Evolutionary conservation across 2,888 invertebrate genomes (phyloP), one percentile per base, ranked within the genome.

Genomic region (Brenthis ino): DNA sequence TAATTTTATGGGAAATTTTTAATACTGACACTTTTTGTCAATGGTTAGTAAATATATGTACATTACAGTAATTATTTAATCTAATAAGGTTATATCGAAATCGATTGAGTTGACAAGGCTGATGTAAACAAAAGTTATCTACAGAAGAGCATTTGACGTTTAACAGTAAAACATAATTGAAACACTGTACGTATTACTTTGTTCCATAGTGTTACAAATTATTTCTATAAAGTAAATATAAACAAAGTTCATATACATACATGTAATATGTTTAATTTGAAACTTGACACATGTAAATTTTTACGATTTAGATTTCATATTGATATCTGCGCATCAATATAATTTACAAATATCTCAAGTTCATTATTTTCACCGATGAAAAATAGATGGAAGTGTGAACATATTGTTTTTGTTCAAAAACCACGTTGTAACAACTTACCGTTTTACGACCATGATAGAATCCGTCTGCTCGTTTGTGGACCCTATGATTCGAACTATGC

Each of bases 361-460:
- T 53, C 37, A 63, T 20, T 51, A 63, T 54, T 63, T 63, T 53
- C 0, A 54, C 12, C 20, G 37, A 20, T 50, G 56, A 48, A 37
- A 51, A 61, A 67, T 3, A 13, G 43, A 28, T 60, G n/a, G 51
- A 63, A 13, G 24, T 50, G 24, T 50, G 64, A 72, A 68, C 68
- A 63, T 66, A 64, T 54, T 64, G 57, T 63, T 65, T 72, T 70
- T 68, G 54, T 54, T 37, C 50, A 58, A 70, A 68, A 54, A 69
- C 76, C 77, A 78, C 75, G 76, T 76, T 77, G 77, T 75, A 74
- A 70, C 60, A 71, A 87, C 93, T 89, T 83, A 93, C 93, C 92
- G 93, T 93, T 93, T 93, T 89, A 93, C 93, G 91, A 93, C 93
- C 93, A 93, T 93, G 91, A 87, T 93, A 92, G 91, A 92, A 91